Percentiles rank a stretch among this genome's conserved stretches.
These are phyloP conservation scores for Loris lydekkerianus DNA, from an alignment of 2,797 vertebrate genomes.

Conservation along the genomic window DNA sequence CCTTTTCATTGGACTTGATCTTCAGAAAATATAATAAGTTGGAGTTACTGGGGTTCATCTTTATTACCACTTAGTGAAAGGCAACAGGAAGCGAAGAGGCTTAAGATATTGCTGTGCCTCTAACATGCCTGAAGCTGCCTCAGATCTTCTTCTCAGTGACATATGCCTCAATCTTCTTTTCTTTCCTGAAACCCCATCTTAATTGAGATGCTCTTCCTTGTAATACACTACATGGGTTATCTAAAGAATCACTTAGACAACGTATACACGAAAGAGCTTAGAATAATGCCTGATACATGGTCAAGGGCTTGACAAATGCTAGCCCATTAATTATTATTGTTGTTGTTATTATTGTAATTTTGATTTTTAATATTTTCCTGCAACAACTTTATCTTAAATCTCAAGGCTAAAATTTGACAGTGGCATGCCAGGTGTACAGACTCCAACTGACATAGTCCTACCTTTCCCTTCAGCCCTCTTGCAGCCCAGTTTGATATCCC, in stretches of 20 bases:
- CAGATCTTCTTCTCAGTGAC: neutral
- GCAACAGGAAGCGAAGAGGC: neutral
- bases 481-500: neutral
- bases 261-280: neutral
- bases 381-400: neutral
- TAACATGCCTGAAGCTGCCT: neutral
- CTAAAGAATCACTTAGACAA: neutral
- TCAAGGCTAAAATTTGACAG: neutral
- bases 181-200: neutral
- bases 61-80: neutral
- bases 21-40: neutral
- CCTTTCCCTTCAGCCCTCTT: neutral
- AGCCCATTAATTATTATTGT: neutral
- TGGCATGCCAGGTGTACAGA: neutral
- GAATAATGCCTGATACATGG: neutral
- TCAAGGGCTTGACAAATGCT: neutral
- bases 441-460: no score
- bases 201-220: neutral
- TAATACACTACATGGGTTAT: neutral
- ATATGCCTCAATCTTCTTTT: neutral
- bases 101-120: neutral
- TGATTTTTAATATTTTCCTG: conserved; percentile 48
- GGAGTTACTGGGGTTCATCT: neutral
- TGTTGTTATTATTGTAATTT: neutral
- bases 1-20: neutral